Base-by-base conservation (phyloP, 2,113 vertebrate genomes). In the Chamaetylas fuelleborni region DNA sequence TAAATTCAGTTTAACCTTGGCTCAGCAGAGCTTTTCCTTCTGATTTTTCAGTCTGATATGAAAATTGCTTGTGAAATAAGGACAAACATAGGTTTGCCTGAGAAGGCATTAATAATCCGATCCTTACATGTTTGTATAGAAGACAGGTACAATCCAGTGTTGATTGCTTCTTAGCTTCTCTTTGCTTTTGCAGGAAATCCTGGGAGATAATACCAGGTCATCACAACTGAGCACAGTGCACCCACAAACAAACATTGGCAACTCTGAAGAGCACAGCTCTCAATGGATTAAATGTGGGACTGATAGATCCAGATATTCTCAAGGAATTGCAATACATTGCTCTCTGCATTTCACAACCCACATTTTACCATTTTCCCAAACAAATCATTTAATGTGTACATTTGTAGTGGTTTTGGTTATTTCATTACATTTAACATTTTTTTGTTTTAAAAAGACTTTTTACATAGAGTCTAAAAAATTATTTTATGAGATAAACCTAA, bases 51-150 rank as follows among this genome's bases (percentile, higher is more conserved):
- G 92, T 74, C 77, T 79, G 93, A 92, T 96, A 92, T 94, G 85
- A 96, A 97, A 97, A 98, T 98, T 97, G 97, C 96, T 97, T 97
- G 95, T 96, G 97, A 98, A 97, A 97, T 97, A 96, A 97, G 97
- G 97, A 94, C 96, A 97, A 98, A 98, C 97, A 97, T 1, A 38
- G 71, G 81, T 94, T 95, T 8, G 64, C 96, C 94, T 94, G 96
- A 95, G 95, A 91, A 94, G 81, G 97, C 95, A 97, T 97, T 97
- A 98, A 98, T 98, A 97, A 98, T 97, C 96, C 81, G n/a, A 95
- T 96, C 94, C 96, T 95, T 60, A n/a, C 95, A 93, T 98, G 95
- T 98, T 98, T 98, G 96, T 96, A 92, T 13, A 97, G 97, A 97
- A 93, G 93, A 86, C 96, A 94, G 96, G 97, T 97, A 96, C 97